These are phyloP conservation scores for Conus canariensis DNA, from an alignment of 2,888 invertebrate genomes.

Conservation along the genomic window DNA sequence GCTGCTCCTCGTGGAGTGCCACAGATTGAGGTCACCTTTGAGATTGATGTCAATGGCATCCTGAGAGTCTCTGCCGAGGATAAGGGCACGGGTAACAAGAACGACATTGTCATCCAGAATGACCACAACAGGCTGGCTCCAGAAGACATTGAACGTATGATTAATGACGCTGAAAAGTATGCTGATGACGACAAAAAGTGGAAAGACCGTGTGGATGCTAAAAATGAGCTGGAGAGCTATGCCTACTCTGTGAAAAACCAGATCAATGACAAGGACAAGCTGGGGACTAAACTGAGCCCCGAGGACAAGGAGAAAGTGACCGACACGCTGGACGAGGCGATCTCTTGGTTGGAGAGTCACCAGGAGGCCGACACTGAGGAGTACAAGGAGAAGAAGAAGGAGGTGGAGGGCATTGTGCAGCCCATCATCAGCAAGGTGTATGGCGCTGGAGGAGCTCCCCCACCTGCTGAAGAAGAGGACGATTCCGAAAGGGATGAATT, in stretches of 20 bases:
- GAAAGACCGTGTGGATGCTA: constrained; percentile 91
- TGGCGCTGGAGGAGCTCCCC: constrained; percentile 86
- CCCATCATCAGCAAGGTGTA: constrained; percentile 98
- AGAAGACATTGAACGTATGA: constrained; percentile 99
- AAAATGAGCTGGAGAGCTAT: constrained; percentile 95
- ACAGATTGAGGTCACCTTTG: constrained; percentile 80
- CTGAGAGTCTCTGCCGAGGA: constrained; percentile 93
- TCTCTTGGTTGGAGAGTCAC: constrained; percentile 98
- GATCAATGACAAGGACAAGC: constrained; percentile 96
- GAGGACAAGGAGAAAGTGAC: constrained; percentile 97
- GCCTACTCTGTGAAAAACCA: constrained; percentile 99
- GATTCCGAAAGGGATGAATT: constrained; percentile 51
- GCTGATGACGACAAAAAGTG: constrained; percentile 98
- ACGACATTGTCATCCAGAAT: constrained; percentile 99
- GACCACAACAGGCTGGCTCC: constrained; percentile 98
- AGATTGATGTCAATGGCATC: constrained; percentile 81
- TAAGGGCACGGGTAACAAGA: constrained; percentile 98
- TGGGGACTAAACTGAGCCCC: constrained; percentile 92
- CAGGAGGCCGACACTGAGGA: constrained; percentile 94
- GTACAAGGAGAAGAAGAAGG: constrained; percentile 95
- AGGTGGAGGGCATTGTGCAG: constrained; percentile 95
- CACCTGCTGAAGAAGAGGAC: constrained; percentile 80
- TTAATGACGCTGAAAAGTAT: constrained; percentile 98
- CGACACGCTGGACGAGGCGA: constrained; percentile 95
- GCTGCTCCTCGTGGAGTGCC: constrained; percentile 83